Evolutionary conservation across 1,140 invertebrate species (phyloP), one percentile per base, ranked within the genome.

Genomic region (Pararge aegeria): DNA sequence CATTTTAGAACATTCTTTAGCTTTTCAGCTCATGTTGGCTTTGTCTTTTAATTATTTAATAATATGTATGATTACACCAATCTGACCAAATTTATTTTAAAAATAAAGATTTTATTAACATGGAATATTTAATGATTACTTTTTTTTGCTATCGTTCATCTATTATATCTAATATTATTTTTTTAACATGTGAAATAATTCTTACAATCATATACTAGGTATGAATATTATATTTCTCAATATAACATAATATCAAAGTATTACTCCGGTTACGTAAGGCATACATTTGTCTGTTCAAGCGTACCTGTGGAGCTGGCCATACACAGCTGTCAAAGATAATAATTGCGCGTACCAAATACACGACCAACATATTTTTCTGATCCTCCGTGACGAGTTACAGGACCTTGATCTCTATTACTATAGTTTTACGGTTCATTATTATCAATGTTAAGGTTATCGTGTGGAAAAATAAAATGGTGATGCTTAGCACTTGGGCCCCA

Each of bases 281-380:
- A 44, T 50, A 51, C 53, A 70, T 69, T 70, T 75, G 60, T 73
- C 65, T 49, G 46, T 60, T 51, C 50, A 40, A 57, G 37, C 77
- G 80, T 86, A 86, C 81, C 63, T 73, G 66, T 60, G 55, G 56
- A 75, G 66, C 60, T 61, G 54, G 72, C 66, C 73, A 70, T 79
- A 77, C 73, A 76, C 66, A 70, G 72, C 81, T 89, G 86, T 89
- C 86, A 87, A 84, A 89, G 75, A 82, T 80, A 78, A 80, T 89
- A 89, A 89, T 89, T 89, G 78, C 83, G 77, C 71, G 78, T 80
- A 88, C 77, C 83, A 75, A 85, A 78, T 79, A 79, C 70, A 72
- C 72, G 61, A 66, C 82, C 73, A 80, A 68, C 42, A 50, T 58
- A 53, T 38, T 70, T 73, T 84, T 62, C 69, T 37, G 64, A 65